A percentile compares a stretch with the other conserved stretches of the same genome.
Conservation (phyloP, 1,140 invertebrate genomes). For the Pollicipes pollicipes region DNA sequence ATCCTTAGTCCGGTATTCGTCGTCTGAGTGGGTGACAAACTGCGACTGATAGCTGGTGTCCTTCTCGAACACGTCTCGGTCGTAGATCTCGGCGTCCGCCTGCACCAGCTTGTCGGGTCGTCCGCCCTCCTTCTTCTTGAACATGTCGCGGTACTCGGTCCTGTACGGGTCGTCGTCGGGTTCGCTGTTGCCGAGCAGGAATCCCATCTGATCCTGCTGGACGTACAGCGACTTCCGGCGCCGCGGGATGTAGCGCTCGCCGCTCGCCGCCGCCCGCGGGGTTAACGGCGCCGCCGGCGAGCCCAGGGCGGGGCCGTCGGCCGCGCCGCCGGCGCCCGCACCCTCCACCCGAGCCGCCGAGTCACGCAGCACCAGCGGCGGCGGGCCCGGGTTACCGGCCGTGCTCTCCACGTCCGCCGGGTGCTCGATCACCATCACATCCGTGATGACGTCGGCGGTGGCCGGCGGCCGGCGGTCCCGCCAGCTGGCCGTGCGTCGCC, state of each 20-base stretch:
- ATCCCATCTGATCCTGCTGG: not conserved
- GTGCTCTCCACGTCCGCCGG: not conserved
- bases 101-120: not conserved
- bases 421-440: not conserved
- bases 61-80: not conserved
- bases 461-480: too few relatives aligned
- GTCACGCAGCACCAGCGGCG: not conserved
- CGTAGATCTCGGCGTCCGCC: not conserved
- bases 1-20: not conserved
- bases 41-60: not conserved
- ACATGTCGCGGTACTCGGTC: not conserved
- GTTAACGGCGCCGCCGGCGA: too few relatives aligned
- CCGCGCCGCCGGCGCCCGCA: too few relatives aligned
- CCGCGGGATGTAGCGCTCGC: not conserved
- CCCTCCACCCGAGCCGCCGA: not conserved
- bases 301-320: too few relatives aligned
- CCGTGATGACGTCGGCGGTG: not conserved
- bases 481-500: too few relatives aligned
- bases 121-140: not conserved
- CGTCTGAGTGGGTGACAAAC: not conserved
- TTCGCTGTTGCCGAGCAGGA: not conserved
- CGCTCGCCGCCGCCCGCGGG: not conserved
- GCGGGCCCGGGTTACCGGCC: not conserved
- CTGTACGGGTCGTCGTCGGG: not conserved
- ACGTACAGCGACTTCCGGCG: not conserved